A percentile compares a stretch with the other conserved stretches of the same genome.
Conservation (phyloP, 2,888 invertebrate genomes). For the Phlogophora meticulosa region DNA sequence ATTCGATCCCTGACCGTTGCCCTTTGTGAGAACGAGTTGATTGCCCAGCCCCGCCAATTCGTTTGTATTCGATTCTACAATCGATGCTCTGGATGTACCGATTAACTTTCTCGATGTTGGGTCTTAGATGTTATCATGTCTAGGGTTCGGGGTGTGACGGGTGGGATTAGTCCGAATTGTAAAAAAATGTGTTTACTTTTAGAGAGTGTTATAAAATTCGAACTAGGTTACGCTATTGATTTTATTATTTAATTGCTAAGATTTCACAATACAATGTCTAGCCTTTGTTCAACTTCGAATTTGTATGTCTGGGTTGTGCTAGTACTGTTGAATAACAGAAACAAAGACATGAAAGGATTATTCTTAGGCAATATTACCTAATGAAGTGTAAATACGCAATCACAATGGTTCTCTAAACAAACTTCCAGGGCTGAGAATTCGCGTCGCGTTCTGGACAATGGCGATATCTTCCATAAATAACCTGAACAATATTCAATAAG, state of each 20-base stretch:
- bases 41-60: constrained; percentile 61
- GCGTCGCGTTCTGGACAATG: constrained; percentile 81
- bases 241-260: constrained; percentile 37
- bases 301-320: constrained; percentile 15
- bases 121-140: constrained; percentile 61
- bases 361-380: constrained; percentile 47
- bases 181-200: neutral
- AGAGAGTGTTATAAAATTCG: neutral
- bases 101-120: constrained; percentile 59
- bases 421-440: constrained; percentile 74
- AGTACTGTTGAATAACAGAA: constrained; percentile 39
- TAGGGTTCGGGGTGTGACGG: constrained; percentile 14
- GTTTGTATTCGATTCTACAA: constrained; percentile 61
- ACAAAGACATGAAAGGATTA: constrained; percentile 48
- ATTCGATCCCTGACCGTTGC: constrained; percentile 79
- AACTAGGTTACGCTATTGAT: constrained; percentile 18
- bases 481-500: constrained; percentile 90
- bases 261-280: constrained; percentile 18
- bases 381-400: constrained; percentile 50
- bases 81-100: constrained; percentile 61
- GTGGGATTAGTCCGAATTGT: neutral
- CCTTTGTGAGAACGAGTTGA: constrained; percentile 69
- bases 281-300: constrained; percentile 28
- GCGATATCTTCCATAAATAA: constrained; percentile 89
- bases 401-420: constrained; percentile 70